Evolutionary conservation across 2,113 vertebrate genomes (phyloP).

Genomic region (Chionomys nivalis): DNA sequence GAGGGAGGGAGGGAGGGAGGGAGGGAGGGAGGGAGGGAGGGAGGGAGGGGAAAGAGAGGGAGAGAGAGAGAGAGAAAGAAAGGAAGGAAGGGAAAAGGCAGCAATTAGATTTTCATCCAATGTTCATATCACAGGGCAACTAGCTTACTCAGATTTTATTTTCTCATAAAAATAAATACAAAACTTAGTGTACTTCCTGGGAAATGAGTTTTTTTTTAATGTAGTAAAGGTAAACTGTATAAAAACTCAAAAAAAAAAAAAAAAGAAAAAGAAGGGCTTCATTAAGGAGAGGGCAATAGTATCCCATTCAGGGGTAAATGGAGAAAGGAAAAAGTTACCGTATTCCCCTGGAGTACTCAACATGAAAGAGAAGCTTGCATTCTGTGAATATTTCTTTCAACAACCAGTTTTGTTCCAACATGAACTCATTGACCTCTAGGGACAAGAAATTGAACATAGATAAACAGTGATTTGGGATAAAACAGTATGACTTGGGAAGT

Average conservation of each 20-base stretch:
- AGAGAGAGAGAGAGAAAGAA: rapidly evolving
- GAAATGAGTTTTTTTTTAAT: neutral
- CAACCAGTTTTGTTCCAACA: constrained; percentile 28
- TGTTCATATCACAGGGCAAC: neutral
- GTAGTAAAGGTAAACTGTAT: neutral
- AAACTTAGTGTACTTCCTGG: neutral
- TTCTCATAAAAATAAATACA: constrained; percentile 20
- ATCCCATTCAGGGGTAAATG: neutral
- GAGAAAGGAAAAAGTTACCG: neutral
- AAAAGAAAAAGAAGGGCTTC: neutral
- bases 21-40: rapidly evolving
- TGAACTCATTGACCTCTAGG: neutral
- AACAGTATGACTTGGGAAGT: neutral
- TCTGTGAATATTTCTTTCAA: constrained; percentile 29
- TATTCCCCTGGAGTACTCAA: neutral
- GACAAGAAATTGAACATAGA: neutral
- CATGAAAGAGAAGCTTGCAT: neutral
- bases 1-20: no score
- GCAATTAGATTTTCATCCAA: neutral
- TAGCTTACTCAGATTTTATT: neutral
- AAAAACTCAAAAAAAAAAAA: neutral
- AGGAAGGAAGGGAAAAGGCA: rapidly evolving
- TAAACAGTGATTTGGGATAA: no score
- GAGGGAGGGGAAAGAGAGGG: rapidly evolving
- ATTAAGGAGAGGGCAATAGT: neutral